phyloP scores from a whole-genome alignment of 2,888 invertebrate genomes.

The Anoncus sp. region DNA sequence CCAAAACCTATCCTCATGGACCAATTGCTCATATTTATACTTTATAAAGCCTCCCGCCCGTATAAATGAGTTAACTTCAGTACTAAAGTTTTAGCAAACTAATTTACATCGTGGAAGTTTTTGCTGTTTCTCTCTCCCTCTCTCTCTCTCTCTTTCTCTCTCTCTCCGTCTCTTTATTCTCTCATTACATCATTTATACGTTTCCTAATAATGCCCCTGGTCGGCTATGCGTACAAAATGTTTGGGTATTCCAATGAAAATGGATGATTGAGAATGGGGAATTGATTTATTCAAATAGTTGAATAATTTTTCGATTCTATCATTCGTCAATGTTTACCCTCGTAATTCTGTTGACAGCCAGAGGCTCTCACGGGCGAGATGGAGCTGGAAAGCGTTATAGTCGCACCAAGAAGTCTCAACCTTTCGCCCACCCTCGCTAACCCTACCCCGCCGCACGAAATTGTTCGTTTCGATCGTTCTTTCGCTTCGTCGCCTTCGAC shows the following conservation, averaged over 20 bases:
- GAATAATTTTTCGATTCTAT: constrained; percentile 22
- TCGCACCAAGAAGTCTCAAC: not conserved
- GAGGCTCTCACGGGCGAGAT: constrained; percentile 7
- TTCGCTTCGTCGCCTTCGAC: constrained; percentile 29
- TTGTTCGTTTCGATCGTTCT: constrained; percentile 52
- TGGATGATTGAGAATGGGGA: not conserved
- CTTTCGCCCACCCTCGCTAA: not conserved
- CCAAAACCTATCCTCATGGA: no score
- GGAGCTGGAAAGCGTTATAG: constrained; percentile 7
- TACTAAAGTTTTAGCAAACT: constrained; percentile 7
- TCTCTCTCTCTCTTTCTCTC: no score
- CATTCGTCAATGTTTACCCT: constrained; percentile 20
- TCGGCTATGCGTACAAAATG: not conserved
- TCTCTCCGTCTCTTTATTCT: no score
- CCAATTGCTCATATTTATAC: no score
- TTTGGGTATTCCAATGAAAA: not conserved
- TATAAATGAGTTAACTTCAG: constrained; percentile 1
- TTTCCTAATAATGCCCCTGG: not conserved
- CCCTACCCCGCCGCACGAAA: not conserved
- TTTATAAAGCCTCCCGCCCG: no score
- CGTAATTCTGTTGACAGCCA: constrained; percentile 27
- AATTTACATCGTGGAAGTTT: constrained; percentile 2
- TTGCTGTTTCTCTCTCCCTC: no score
- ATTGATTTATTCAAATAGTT: constrained; percentile 14
- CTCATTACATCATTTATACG: not conserved